These are phyloP conservation scores for Chelonus insularis DNA, from an alignment of 1,140 invertebrate genomes.

Conservation along the genomic window DNA sequence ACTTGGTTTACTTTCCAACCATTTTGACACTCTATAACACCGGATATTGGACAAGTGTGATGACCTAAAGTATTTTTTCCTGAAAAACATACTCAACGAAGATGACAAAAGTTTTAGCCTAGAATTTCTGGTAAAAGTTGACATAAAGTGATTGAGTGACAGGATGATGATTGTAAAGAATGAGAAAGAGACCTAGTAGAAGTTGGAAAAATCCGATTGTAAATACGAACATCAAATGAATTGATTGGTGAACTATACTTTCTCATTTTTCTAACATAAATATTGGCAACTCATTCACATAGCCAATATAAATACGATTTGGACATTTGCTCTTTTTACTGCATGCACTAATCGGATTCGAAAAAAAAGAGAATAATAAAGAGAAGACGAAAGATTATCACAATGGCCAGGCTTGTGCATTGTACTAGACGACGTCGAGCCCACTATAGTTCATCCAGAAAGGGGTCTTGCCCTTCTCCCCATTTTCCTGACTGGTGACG, in stretches of 20 bases:
- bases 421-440: constrained; percentile 5
- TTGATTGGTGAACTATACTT: too few species aligned
- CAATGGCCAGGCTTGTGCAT: constrained; percentile 7
- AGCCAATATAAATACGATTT: constrained; percentile 62
- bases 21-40: too few species aligned
- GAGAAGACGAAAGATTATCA: background rate
- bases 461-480: constrained; percentile 18
- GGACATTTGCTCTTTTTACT: constrained; percentile 60
- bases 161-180: background rate
- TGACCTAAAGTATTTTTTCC: too few species aligned
- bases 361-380: constrained; percentile 11
- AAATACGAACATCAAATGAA: constrained; percentile 24
- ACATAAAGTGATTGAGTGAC: background rate
- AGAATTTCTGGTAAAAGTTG: too few species aligned
- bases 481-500: constrained; percentile 33
- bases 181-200: background rate
- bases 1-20: too few species aligned
- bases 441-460: constrained; percentile 8
- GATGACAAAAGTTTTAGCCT: too few species aligned
- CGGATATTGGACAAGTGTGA: too few species aligned
- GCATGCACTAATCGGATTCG: constrained; percentile 53
- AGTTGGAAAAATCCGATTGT: background rate
- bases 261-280: constrained; percentile 46
- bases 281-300: constrained; percentile 61
- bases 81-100: too few species aligned